Conservation (phyloP, 2,797 vertebrate genomes). For the Rhynchotus rufescens region DNA sequence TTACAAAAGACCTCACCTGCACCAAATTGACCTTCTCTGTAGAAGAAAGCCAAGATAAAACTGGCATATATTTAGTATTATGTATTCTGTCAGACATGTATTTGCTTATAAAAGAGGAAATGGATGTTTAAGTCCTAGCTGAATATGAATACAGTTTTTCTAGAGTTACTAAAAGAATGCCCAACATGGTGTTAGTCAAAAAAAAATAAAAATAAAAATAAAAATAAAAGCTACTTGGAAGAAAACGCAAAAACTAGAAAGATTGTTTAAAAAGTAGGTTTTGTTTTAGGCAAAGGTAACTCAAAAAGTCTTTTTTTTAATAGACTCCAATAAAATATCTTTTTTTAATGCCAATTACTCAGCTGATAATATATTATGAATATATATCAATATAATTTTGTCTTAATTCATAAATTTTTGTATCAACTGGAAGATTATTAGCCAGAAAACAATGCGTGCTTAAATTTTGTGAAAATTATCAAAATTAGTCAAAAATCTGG, state of each 20-base stretch:
- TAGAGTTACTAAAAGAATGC: neutral
- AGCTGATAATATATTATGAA: too few species aligned
- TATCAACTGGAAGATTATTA: too few species aligned
- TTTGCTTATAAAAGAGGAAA: neutral
- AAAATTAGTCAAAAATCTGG: too few species aligned
- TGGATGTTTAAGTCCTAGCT: neutral
- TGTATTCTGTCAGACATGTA: neutral
- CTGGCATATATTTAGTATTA: neutral
- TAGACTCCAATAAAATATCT: too few species aligned
- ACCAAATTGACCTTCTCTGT: neutral
- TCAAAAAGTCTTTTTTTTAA: too few species aligned
- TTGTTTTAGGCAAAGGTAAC: too few species aligned
- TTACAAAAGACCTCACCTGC: neutral
- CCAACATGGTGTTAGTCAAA: neutral
- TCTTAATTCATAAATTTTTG: too few species aligned
- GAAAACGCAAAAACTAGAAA: neutral
- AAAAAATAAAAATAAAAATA: too few species aligned
- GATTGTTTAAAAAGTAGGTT: neutral
- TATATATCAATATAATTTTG: too few species aligned
- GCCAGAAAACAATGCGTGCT: too few species aligned
- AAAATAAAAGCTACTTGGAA: neutral
- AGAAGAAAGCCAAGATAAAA: neutral
- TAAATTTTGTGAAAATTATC: too few species aligned
- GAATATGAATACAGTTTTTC: neutral
- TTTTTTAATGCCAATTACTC: too few species aligned